phyloP scores from a whole-genome alignment of 2,113 vertebrate species.

The Pica pica region DNA sequence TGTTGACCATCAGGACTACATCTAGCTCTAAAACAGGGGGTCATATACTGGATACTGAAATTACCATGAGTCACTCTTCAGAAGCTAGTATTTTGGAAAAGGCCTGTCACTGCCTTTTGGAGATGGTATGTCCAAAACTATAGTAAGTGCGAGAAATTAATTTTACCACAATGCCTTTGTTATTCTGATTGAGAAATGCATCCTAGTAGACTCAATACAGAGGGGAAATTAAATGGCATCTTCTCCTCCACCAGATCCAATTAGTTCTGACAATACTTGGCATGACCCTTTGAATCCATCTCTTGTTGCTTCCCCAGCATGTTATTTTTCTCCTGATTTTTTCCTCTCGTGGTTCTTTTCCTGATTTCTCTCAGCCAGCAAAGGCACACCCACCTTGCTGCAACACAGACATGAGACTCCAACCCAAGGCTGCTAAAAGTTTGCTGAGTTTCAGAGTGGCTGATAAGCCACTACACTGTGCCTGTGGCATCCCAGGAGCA shows the following conservation, averaged over 20 bases:
- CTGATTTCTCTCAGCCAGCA: background rate
- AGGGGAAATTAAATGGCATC: background rate
- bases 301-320: background rate
- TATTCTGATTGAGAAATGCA: background rate
- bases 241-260: background rate
- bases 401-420: background rate
- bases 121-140: background rate
- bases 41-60: background rate
- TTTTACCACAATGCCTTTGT: background rate
- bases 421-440: background rate
- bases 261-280: background rate
- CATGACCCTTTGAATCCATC: background rate
- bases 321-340: background rate
- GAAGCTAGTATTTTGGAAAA: background rate
- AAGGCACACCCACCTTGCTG: background rate
- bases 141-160: background rate
- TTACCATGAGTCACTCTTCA: background rate
- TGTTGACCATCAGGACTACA: background rate
- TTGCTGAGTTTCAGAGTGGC: background rate
- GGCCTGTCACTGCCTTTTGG: background rate
- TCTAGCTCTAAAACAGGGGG: background rate
- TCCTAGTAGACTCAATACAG: background rate
- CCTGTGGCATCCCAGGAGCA: background rate
- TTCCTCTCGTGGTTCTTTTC: background rate
- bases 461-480: background rate